Base-by-base conservation (phyloP, 2,113 vertebrate species). In the Riparia riparia region DNA sequence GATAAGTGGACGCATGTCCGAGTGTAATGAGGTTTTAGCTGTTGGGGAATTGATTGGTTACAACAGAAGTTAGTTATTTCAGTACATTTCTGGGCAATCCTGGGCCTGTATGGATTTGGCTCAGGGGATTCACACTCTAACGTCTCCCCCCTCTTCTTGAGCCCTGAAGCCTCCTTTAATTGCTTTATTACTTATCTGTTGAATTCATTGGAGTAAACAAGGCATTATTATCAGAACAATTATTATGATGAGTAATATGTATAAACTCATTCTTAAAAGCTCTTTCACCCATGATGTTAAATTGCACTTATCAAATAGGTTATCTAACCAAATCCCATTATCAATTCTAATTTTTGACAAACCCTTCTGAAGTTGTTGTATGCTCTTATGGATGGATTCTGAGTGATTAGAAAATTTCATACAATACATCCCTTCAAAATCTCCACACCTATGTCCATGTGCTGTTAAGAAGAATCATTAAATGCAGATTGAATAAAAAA, bases 1-100 rank as follows among this genome's bases (percentile, higher is more conserved):
- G 37, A 49, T 12, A 14, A 77, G 16, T 32, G 17, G 26, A 39
- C 26, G 17, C 12, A 15, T 49, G 42, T 37, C 28, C 0, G 0
- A 65, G 3, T 39, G 11, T 17, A 72, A 64, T 13, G 24, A 41
- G 19, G 14, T 86, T 92, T 89, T 56, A 84, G 20, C 39, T 89
- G 24, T 4, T 66, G n/a, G 7, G 45, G 8, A 74, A 54, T 34
- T 39, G 14, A n/a, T 8, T 41, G 3, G 9, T 73, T 26, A 34
- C 44, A 68, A 56, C 1, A 53, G 41, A 80, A 65, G 28, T 14
- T 34, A 50, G 13, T 6, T 31, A 14, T 71, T 91, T 87, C 78
- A 58, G 20, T 63, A 32, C 18, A 37, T 37, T 37, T 37, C 37
- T 37, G 37, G 37, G 37, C 42, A 42, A 14, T 42, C 42, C 42